Conservation (phyloP, 2,113 vertebrate species). For the Sceloporus tristichus region DNA sequence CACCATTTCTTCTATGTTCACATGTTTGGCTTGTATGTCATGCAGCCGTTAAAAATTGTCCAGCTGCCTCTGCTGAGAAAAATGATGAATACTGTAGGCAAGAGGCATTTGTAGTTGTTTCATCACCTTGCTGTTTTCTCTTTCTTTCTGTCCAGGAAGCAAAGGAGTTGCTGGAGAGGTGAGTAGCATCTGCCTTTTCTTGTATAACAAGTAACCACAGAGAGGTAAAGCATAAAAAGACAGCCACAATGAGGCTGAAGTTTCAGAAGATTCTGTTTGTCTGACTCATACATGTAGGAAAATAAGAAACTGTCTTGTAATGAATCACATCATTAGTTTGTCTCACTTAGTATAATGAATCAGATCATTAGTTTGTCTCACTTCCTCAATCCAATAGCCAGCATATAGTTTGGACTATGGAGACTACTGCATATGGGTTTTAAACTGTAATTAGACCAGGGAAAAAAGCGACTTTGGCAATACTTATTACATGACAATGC, state of each 20-base stretch:
- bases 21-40: background rate
- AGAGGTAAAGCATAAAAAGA: background rate
- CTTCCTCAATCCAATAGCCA: too few species aligned
- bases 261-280: too few species aligned
- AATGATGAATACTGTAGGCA: too few species aligned
- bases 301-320: background rate
- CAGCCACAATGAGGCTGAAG: background rate
- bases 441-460: too few species aligned
- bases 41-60: background rate
- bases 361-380: background rate
- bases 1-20: background rate
- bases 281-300: background rate
- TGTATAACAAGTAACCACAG: background rate
- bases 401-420: too few species aligned
- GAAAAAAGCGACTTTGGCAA: too few species aligned
- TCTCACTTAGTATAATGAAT: background rate
- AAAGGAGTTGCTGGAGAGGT: constrained; percentile 32
- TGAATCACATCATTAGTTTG: background rate
- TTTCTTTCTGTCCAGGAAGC: constrained; percentile 19
- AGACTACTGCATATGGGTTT: too few species aligned
- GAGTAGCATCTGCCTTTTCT: background rate
- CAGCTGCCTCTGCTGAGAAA: background rate
- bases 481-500: too few species aligned
- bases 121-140: background rate
- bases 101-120: too few species aligned